phyloP scores from a whole-genome alignment of 2,113 vertebrate species.

The Halcyon senegalensis region DNA sequence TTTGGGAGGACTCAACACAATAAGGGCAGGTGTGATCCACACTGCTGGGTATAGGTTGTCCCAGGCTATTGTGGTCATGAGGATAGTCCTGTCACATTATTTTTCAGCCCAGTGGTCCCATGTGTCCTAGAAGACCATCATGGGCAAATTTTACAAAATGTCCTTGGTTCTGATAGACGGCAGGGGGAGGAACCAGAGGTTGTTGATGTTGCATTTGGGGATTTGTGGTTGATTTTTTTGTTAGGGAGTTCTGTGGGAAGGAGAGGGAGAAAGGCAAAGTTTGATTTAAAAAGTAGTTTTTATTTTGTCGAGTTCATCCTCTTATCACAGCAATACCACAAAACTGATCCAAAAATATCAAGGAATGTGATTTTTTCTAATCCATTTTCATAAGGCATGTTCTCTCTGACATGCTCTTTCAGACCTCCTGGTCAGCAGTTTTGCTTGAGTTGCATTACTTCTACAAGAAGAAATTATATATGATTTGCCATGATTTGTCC shows the following conservation, averaged over 20 bases:
- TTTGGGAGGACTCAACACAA: rapidly evolving
- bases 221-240: background rate
- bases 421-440: background rate
- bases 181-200: rapidly evolving
- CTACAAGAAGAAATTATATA: background rate
- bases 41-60: background rate
- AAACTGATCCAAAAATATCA: background rate
- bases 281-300: background rate
- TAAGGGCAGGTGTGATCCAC: background rate
- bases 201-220: background rate
- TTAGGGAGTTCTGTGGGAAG: background rate
- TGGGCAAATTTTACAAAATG: background rate
- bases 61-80: rapidly evolving
- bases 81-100: background rate
- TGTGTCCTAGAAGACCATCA: background rate
- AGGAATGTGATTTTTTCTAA: background rate
- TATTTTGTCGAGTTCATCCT: background rate
- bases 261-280: background rate
- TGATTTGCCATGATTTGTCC: background rate
- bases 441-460: background rate
- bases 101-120: background rate
- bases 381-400: background rate
- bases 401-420: background rate
- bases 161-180: background rate
- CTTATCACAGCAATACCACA: background rate